Percentiles rank a stretch among this genome's conserved stretches.
Conservation (phyloP, 1,140 invertebrate genomes). For the Drosophila sproati region DNA sequence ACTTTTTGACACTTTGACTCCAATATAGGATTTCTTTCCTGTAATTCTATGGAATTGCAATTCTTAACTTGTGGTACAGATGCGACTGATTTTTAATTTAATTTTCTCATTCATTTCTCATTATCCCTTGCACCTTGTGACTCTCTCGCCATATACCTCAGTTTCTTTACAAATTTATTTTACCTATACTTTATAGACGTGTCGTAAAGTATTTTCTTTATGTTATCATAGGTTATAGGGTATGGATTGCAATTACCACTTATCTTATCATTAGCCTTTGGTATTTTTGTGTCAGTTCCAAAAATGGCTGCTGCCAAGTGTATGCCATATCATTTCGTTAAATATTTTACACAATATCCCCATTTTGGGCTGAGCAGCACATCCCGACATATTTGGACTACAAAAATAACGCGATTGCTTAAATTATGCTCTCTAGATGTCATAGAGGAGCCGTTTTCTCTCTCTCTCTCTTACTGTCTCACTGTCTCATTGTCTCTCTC, state of each 20-base stretch:
- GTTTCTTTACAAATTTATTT: too few species aligned
- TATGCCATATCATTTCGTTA: slow-evolving; percentile 18
- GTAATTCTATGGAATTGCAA: too few species aligned
- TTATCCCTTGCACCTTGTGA: too few species aligned
- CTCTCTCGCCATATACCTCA: too few species aligned
- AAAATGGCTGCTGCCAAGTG: background rate
- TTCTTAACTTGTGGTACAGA: too few species aligned
- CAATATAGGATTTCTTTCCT: too few species aligned
- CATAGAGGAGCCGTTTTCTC: background rate
- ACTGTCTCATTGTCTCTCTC: too few species aligned
- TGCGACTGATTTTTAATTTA: too few species aligned
- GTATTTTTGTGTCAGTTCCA: background rate
- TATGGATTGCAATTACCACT: slow-evolving; percentile 11
- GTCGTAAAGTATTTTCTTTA: background rate
- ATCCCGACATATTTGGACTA: slow-evolving; percentile 3
- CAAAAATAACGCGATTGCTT: slow-evolving; percentile 16
- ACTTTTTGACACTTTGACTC: too few species aligned
- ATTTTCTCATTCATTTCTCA: too few species aligned
- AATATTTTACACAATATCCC: slow-evolving; percentile 4
- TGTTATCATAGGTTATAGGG: background rate
- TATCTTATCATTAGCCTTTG: slow-evolving; percentile 1
- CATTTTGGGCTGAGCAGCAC: background rate
- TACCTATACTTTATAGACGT: too few species aligned
- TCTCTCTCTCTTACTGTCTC: background rate
- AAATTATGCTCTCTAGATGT: slow-evolving; percentile 2